Conservation (phyloP, 2,797 vertebrate species). For the Austrolebias charrua region DNA sequence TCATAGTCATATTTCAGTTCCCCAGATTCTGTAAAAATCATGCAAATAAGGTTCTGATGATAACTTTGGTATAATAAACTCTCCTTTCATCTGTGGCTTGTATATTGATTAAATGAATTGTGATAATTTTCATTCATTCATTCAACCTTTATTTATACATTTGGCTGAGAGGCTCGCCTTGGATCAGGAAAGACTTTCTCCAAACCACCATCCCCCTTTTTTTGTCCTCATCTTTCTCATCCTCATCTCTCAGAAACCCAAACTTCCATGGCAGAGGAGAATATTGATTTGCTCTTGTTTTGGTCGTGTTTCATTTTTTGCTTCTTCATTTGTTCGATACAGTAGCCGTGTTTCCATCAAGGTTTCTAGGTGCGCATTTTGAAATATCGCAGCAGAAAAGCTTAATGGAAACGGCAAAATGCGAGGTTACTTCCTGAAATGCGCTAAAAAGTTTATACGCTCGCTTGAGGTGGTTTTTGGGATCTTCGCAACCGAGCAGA, state of each 20-base stretch:
- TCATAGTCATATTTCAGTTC: no score
- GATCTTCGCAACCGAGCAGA: no score
- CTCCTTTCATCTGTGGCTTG: not conserved
- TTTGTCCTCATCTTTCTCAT: constrained; percentile 11
- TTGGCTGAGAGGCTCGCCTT: constrained; percentile 23
- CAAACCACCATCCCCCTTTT: constrained; percentile 1
- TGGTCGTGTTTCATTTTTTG: constrained; percentile 48
- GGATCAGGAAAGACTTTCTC: constrained; percentile 6
- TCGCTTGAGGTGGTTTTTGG: no score
- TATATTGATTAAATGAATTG: constrained; percentile 10
- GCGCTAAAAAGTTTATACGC: no score
- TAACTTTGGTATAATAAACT: not conserved
- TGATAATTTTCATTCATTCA: no score
- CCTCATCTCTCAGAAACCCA: constrained; percentile 49
- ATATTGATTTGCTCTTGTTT: constrained; percentile 64
- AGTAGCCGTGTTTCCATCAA: no score
- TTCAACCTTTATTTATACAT: no score
- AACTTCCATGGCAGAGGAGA: constrained; percentile 30
- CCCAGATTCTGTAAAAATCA: no score
- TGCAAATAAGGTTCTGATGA: not conserved
- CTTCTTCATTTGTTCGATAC: constrained; percentile 6
- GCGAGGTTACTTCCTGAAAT: no score
- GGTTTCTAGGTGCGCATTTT: no score
- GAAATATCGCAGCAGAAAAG: no score
- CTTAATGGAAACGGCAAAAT: no score